Evolutionary conservation across 2,797 vertebrate genomes (phyloP).

Genomic region (Danio jaintianensis): DNA sequence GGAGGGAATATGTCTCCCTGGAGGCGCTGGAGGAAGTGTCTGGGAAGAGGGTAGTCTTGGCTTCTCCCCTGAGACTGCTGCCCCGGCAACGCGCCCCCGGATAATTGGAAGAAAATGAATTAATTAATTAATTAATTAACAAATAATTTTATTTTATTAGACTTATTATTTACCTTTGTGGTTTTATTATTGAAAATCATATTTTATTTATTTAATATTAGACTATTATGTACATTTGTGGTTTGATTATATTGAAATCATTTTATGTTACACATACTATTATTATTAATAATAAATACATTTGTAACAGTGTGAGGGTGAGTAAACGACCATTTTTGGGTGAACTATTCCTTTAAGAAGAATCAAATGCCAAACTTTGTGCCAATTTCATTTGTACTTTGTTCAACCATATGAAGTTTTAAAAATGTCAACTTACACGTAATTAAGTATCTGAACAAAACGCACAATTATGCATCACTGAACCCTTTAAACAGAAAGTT

Average conservation of each 20-base stretch:
- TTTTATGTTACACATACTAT: neutral
- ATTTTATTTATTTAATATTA: too few relatives aligned
- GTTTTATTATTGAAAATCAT: too few relatives aligned
- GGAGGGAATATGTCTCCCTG: too few relatives aligned
- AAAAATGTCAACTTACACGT: slow-evolving; percentile 46
- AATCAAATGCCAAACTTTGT: neutral
- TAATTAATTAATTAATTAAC: too few relatives aligned
- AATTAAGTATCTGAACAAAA: slow-evolving; percentile 43
- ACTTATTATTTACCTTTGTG: neutral
- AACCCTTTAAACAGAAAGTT: slow-evolving; percentile 49
- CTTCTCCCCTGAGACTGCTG: too few relatives aligned
- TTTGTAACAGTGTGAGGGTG: neutral
- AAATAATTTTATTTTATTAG: too few relatives aligned
- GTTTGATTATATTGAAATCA: neutral
- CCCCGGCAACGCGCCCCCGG: too few relatives aligned
- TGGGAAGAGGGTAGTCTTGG: too few relatives aligned
- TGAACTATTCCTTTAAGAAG: slow-evolving; percentile 1
- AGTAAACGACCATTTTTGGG: neutral
- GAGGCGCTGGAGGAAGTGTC: too few relatives aligned
- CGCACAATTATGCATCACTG: slow-evolving; percentile 48
- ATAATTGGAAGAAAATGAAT: too few relatives aligned
- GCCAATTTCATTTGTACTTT: slow-evolving; percentile 43
- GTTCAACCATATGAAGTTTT: slow-evolving; percentile 28
- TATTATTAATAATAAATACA: too few relatives aligned
- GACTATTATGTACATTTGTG: neutral